phyloP scores from a whole-genome alignment of 2,888 invertebrate genomes.

The Eucriotettix oculatus region DNA sequence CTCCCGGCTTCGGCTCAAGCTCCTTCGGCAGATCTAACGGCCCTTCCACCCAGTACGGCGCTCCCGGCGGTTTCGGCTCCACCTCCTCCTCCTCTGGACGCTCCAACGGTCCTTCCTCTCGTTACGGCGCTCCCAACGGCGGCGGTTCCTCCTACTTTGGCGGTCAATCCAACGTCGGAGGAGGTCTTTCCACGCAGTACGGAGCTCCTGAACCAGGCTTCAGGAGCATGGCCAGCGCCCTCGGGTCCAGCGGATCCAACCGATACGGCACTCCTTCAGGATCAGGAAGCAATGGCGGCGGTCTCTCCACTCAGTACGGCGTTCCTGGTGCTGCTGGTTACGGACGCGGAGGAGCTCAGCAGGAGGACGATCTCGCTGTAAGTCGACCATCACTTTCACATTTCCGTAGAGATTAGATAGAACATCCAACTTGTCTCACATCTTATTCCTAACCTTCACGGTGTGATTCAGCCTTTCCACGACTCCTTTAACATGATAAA shows the following conservation, averaged over 20 bases:
- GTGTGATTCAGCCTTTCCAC: no score
- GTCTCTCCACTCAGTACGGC: slow-evolving; percentile 30
- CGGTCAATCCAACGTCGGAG: neutral
- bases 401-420: no score
- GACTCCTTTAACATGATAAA: no score
- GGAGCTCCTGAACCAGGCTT: slow-evolving; percentile 2
- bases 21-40: neutral
- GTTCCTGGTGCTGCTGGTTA: slow-evolving; percentile 14
- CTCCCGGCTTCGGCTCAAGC: slow-evolving; percentile 2
- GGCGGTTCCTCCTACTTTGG: neutral
- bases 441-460: no score
- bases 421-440: no score
- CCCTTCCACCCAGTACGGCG: slow-evolving; percentile 3
- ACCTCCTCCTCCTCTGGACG: no score
- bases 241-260: slow-evolving; percentile 1
- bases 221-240: neutral
- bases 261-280: slow-evolving; percentile 8
- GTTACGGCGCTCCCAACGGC: slow-evolving; percentile 7
- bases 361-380: neutral
- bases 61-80: slow-evolving; percentile 1
- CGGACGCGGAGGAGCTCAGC: neutral
- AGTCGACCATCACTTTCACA: neutral
- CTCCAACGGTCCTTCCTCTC: neutral
- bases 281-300: slow-evolving; percentile 17
- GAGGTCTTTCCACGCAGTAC: slow-evolving; percentile 4